Percentiles rank a stretch among this genome's conserved stretches.
Conservation (phyloP, 1,140 invertebrate genomes). For the Rhagoletis pomonella region DNA sequence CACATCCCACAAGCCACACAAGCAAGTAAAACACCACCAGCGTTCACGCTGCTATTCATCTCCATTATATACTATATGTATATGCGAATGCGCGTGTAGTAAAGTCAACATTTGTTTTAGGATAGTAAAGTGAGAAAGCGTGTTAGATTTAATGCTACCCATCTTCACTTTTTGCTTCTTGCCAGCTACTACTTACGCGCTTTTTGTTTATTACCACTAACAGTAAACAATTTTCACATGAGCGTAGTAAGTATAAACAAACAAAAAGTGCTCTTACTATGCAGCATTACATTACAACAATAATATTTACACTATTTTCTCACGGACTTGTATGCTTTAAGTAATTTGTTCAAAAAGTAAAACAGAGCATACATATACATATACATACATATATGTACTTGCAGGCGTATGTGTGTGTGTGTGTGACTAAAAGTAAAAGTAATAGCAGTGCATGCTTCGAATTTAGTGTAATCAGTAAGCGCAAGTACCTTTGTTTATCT, state of each 20-base stretch:
- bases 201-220: conserved; percentile 20
- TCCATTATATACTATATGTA: neutral
- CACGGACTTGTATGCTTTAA: neutral
- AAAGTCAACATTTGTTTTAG: conserved; percentile 25
- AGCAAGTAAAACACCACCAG: neutral
- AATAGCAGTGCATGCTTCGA: neutral
- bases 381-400: too few species aligned
- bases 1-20: neutral
- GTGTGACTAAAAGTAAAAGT: neutral
- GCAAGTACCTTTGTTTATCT: neutral
- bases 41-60: conserved; percentile 39
- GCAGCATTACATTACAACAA: neutral
- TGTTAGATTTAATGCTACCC: neutral
- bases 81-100: neutral
- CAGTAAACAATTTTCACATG: conserved; percentile 24
- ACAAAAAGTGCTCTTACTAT: too few species aligned
- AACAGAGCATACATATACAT: too few species aligned
- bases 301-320: conserved; percentile 2
- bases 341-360: neutral
- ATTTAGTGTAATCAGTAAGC: neutral
- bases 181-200: neutral
- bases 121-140: neutral
- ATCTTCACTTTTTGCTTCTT: neutral
- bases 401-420: neutral
- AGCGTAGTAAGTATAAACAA: neutral